Percentiles rank a stretch among this genome's conserved stretches.
Evolutionary conservation across 2,797 vertebrate species (phyloP).

Genomic region (Parotocinclus haroldoi): DNA sequence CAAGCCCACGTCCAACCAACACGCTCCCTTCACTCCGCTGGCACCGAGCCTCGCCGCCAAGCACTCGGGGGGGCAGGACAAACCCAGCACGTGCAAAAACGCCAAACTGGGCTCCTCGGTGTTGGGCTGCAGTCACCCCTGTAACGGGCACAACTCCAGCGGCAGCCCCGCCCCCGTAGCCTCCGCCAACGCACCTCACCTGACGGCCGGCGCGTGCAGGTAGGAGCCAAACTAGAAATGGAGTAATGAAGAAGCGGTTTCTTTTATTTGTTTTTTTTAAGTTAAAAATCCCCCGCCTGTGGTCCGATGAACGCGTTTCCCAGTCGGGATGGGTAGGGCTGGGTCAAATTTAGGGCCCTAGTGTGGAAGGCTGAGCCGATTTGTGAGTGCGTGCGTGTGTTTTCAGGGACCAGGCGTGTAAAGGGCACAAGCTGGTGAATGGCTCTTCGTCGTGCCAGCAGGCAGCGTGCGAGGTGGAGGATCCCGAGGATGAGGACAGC

Average conservation of each 20-base stretch:
- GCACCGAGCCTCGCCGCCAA: slow-evolving; percentile 73
- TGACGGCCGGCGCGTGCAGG: slow-evolving; percentile 84
- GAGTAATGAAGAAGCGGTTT: too few species aligned
- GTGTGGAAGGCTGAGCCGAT: too few species aligned
- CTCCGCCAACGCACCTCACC: slow-evolving; percentile 75
- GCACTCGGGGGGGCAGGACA: slow-evolving; percentile 71
- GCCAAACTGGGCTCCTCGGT: slow-evolving; percentile 81
- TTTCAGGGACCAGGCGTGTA: slow-evolving; percentile 89
- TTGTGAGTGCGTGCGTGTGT: background rate
- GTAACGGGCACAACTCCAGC: slow-evolving; percentile 82
- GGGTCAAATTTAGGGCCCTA: too few species aligned
- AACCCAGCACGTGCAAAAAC: slow-evolving; percentile 85
- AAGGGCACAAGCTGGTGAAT: slow-evolving; percentile 92
- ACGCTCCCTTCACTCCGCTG: slow-evolving; percentile 77
- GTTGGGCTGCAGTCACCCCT: slow-evolving; percentile 86
- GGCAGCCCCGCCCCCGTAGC: slow-evolving; percentile 76
- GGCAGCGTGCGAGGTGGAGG: slow-evolving; percentile 85
- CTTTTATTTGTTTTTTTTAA: too few species aligned
- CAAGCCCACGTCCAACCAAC: slow-evolving; percentile 79
- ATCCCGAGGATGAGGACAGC: slow-evolving; percentile 96
- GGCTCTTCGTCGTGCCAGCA: slow-evolving; percentile 82
- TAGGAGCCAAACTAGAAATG: slow-evolving; percentile 60
- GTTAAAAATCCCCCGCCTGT: too few species aligned
- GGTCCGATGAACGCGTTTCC: too few species aligned
- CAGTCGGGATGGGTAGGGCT: too few species aligned